Evolutionary conservation across 2,888 invertebrate species (phyloP), one percentile per base, ranked within the genome.

Genomic region (Cyclophora punctaria): DNA sequence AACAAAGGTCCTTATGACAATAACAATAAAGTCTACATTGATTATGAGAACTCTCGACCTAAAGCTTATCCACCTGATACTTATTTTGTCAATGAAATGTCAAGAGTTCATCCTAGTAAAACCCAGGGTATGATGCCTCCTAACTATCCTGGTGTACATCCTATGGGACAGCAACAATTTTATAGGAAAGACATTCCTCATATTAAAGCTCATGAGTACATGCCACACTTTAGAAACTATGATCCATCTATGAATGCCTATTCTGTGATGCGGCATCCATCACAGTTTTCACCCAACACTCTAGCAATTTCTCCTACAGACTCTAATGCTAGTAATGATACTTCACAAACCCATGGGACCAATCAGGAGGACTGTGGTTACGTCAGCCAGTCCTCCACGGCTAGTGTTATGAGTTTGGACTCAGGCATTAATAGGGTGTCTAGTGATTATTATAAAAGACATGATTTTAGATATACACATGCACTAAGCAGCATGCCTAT

Each of bases 311-410:
- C 89, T 47, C 88, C 89, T 54, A 77, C 78, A 48, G 89, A 89
- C 60, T 88, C 89, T 46, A 83, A 69, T 65, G 72, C 79, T 51
- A 88, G 83, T 62, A 82, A 76, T 75, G 88, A 89, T 46, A 78
- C 78, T 44, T 60, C 64, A 52, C 81, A 80, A 54, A 78, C 74
- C 46, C 72, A 81, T 55, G 70, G 73, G 41, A 72, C 64, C 52
- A 63, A 70, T 46, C 85, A 81, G 67, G 89, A 89, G 70, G 89
- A 89, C 62, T 85, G 80, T 71, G 89, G 88, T 20, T 89, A 89
- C 78, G 82, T 80, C 5, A 89, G 88, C 57, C 89, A 88, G 57
- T 86, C 87, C 46, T 88, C 89, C 42, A 76, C 78, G 49, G 70
- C 79, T 52, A 89, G 87, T 69, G 67, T 78, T 45, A 79, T 83